Base-by-base conservation (phyloP, 2,113 vertebrate species). In the Triplophysa rosa region DNA sequence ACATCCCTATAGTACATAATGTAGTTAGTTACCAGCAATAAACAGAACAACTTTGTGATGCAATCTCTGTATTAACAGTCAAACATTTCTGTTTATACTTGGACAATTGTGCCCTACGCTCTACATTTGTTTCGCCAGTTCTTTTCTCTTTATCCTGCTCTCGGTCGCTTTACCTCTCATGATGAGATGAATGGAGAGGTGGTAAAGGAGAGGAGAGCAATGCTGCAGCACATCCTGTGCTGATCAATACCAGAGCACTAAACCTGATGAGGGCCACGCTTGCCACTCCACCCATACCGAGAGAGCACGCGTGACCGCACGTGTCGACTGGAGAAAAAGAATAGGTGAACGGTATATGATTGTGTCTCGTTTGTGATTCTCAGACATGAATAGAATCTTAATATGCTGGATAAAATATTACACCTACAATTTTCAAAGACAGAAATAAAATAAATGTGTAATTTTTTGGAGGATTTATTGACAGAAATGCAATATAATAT, bases 161-260 rank as follows among this genome's bases (percentile, higher is more conserved):
- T 29, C 69, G n/a, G n/a, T 63, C 24, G n/a, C 58, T 67, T 23
- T 37, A 62, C 56, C 26, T 69, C 47, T 40, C 42, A 66, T 14
- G 74, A 89, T 68, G 86, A 87, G 82, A 70, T 70, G 82, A 86
- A 85, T 84, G 80, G 84, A 85, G 80, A 75, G 71, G 52, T 70
- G 56, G 72, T 81, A 82, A 86, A 87, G 79, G 73, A 88, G 82
- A 86, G 88, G 56, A 73, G 83, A 88, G 84, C 83, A 17, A 71
- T 73, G 85, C 87, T 88, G 85, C 83, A 86, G 70, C 17, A 85
- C 83, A 90, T 89, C 88, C 89, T 90, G 79, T 84, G 29, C 49
- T 89, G 90, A 94, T 89, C 92, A 89, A 90, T 90, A 93, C 40
- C 4, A 67, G 86, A 89, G 84, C 90, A 90, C 89, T 90, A 91